These are phyloP conservation scores for Thymelicus lineola DNA, from an alignment of 2,888 invertebrate species.

Conservation along the genomic window DNA sequence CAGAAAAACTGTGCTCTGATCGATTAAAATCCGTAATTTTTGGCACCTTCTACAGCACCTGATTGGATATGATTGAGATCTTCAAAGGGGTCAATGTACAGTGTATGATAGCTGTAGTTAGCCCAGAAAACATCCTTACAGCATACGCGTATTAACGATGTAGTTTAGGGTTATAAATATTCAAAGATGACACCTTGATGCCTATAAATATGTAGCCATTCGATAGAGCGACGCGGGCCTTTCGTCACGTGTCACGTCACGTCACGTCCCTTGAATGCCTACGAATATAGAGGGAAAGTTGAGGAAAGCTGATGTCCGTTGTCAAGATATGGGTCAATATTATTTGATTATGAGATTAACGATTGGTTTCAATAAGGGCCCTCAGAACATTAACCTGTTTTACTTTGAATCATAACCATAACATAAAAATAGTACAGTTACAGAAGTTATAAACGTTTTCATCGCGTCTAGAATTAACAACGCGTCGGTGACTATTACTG, in stretches of 20 bases:
- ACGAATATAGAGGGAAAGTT: conserved; percentile 32
- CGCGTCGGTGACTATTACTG: no score
- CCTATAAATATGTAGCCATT: conserved; percentile 32
- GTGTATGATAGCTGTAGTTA: no score
- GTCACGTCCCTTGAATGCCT: conserved; percentile 20
- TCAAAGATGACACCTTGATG: conserved; percentile 24
- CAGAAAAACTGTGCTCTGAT: no score
- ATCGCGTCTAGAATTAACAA: no score
- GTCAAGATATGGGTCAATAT: conserved; percentile 12
- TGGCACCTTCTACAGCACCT: no score
- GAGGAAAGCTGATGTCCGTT: conserved; percentile 13
- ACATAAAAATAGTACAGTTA: no score
- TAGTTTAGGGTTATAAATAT: conserved; percentile 24
- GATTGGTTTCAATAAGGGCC: background rate
- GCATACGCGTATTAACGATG: conserved; percentile 1
- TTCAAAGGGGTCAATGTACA: no score
- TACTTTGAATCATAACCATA: background rate
- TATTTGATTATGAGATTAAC: background rate
- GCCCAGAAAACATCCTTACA: background rate
- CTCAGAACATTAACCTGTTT: background rate
- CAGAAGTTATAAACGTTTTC: no score
- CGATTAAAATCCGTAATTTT: no score
- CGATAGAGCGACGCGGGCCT: background rate
- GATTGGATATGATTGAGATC: no score
- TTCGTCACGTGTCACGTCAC: background rate